phyloP scores from a whole-genome alignment of 2,113 vertebrate genomes.

The Catharus minimus region DNA sequence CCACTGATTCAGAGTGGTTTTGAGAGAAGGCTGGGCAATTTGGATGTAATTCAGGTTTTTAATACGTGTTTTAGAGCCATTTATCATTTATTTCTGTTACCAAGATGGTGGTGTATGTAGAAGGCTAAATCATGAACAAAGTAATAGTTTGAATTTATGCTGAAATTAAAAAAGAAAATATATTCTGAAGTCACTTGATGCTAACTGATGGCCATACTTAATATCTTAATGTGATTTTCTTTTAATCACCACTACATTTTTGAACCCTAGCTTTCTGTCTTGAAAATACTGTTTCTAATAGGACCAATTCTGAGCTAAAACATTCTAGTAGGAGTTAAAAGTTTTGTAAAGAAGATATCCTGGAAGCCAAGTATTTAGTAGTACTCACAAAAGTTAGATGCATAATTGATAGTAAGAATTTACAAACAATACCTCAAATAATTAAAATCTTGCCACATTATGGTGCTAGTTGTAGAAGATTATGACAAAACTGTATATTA shows the following conservation, averaged over 20 bases:
- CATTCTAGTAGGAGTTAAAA: neutral
- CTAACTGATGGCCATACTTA: neutral
- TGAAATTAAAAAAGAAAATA: neutral
- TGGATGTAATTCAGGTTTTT: conserved; percentile 56
- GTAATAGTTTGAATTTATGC: neutral
- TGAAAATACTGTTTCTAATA: neutral
- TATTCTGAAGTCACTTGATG: neutral
- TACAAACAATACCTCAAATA: neutral
- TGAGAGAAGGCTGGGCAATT: conserved; percentile 44
- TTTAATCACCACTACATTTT: neutral
- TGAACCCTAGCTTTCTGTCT: neutral
- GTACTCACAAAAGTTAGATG: neutral
- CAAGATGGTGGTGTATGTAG: neutral
- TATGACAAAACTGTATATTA: neutral
- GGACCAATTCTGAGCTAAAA: neutral
- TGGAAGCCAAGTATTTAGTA: neutral
- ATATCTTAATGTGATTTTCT: neutral
- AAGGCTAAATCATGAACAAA: neutral
- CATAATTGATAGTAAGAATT: neutral
- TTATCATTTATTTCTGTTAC: conserved; percentile 61
- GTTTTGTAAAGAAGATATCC: neutral
- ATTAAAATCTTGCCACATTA: neutral
- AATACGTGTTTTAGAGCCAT: conserved; percentile 48
- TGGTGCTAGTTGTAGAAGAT: neutral
- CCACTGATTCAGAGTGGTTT: conserved; percentile 24